phyloP scores from a whole-genome alignment of 2,888 invertebrate species.

The Andrena bucephala region DNA sequence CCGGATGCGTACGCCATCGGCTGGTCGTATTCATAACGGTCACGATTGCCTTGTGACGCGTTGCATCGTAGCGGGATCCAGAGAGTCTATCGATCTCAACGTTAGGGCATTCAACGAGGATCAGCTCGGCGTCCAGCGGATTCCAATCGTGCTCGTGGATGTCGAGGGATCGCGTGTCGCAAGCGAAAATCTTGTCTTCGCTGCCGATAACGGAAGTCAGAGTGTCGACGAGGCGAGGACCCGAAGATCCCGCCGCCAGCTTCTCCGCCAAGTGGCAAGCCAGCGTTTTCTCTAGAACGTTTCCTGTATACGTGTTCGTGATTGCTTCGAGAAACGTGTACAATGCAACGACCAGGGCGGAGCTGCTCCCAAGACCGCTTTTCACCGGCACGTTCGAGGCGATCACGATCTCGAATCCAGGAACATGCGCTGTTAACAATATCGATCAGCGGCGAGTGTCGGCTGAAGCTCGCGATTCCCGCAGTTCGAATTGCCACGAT shows the following conservation, averaged over 20 bases:
- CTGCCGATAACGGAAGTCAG: constrained; percentile 26
- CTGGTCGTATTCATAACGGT: constrained; percentile 9
- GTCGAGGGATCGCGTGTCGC: constrained; percentile 21
- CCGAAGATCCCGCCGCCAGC: constrained; percentile 2
- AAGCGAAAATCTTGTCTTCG: constrained; percentile 5
- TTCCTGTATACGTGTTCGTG: constrained; percentile 26
- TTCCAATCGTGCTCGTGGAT: constrained; percentile 12
- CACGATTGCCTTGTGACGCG: neutral
- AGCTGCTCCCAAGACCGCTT: constrained; percentile 42
- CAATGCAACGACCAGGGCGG: constrained; percentile 56
- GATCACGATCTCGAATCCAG: constrained; percentile 63
- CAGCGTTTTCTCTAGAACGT: constrained; percentile 53
- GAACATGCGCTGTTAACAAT: constrained; percentile 51
- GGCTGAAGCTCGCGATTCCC: too few relatives aligned
- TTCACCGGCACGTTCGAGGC: constrained; percentile 39
- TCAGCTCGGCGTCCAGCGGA: constrained; percentile 8
- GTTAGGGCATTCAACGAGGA: constrained; percentile 23
- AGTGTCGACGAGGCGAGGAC: constrained; percentile 18
- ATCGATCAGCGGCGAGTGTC: constrained; percentile 21
- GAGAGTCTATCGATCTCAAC: neutral
- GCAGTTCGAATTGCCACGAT: neutral
- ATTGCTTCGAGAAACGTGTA: constrained; percentile 62
- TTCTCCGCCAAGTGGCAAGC: constrained; percentile 43
- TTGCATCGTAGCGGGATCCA: neutral
- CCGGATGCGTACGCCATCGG: constrained; percentile 36